phyloP scores from a whole-genome alignment of 1,140 invertebrate species.

The Anastrepha ludens region DNA sequence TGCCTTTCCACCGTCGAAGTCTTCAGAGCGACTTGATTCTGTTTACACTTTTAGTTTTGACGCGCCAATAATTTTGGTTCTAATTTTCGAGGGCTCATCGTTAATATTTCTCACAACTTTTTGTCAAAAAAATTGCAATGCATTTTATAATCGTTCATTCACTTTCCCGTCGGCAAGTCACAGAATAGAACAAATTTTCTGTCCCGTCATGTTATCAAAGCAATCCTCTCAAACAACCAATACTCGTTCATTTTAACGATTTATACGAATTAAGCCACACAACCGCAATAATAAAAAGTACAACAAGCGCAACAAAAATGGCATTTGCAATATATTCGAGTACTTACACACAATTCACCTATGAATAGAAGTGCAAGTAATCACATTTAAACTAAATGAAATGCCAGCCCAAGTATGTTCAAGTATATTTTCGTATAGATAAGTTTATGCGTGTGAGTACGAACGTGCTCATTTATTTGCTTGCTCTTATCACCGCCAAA shows the following conservation, averaged over 20 bases:
- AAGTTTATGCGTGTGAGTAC: background rate
- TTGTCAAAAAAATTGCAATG: too few species aligned
- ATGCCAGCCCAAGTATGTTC: background rate
- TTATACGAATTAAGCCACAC: slow-evolving; percentile 23
- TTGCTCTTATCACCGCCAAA: slow-evolving; percentile 40
- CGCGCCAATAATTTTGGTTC: too few species aligned
- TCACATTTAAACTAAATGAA: slow-evolving; percentile 41
- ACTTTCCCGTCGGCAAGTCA: too few species aligned
- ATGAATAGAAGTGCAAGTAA: background rate
- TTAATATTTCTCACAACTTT: too few species aligned
- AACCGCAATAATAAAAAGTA: slow-evolving; percentile 23
- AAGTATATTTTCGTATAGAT: background rate
- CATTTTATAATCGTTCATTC: too few species aligned
- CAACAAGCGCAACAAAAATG: background rate
- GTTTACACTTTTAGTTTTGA: too few species aligned
- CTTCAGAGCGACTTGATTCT: too few species aligned
- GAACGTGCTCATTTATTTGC: background rate
- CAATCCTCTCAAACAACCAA: background rate
- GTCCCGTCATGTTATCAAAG: slow-evolving; percentile 12
- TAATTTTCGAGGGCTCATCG: too few species aligned
- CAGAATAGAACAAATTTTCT: background rate
- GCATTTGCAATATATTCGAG: background rate
- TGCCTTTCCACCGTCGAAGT: too few species aligned
- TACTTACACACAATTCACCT: background rate
- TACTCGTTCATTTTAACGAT: background rate